Conservation (phyloP, 2,888 invertebrate species). For the Meganola albula region DNA sequence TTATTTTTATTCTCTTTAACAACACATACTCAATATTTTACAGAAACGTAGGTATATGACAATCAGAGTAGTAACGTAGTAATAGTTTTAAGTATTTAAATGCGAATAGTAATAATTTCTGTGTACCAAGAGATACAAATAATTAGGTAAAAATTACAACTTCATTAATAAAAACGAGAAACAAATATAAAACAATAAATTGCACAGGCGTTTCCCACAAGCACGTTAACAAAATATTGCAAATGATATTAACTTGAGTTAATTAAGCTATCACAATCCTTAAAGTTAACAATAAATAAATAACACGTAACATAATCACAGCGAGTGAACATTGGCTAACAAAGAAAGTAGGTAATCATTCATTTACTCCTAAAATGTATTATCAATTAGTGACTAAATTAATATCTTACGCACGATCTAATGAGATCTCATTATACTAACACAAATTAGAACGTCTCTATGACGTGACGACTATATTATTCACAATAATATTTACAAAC, state of each 20-base stretch:
- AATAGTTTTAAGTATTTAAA: conserved; percentile 69
- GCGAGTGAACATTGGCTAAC: conserved; percentile 76
- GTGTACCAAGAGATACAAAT: conserved; percentile 44
- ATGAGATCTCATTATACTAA: conserved; percentile 73
- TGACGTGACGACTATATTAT: conserved; percentile 70
- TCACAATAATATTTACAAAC: conserved; percentile 75
- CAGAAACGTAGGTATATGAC: conserved; percentile 78
- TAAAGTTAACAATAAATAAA: conserved; percentile 71
- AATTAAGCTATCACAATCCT: conserved; percentile 69
- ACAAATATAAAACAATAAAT: conserved; percentile 29
- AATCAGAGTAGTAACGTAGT: conserved; percentile 75
- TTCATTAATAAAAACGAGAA: conserved; percentile 42
- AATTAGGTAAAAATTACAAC: conserved; percentile 34
- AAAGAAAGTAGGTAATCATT: conserved; percentile 60
- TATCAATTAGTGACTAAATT: conserved; percentile 75
- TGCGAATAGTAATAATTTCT: conserved; percentile 63
- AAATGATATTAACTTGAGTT: conserved; percentile 63
- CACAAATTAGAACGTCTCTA: conserved; percentile 67
- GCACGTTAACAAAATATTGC: conserved; percentile 54
- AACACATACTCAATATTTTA: conserved; percentile 79
- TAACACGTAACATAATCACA: conserved; percentile 77
- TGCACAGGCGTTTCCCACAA: conserved; percentile 44
- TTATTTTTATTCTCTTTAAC: conserved; percentile 78
- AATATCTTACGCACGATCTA: conserved; percentile 72
- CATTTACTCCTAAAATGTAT: conserved; percentile 68